Base-by-base conservation (phyloP, 2,797 vertebrate genomes). In the Hypotaenidia okinawae region DNA sequence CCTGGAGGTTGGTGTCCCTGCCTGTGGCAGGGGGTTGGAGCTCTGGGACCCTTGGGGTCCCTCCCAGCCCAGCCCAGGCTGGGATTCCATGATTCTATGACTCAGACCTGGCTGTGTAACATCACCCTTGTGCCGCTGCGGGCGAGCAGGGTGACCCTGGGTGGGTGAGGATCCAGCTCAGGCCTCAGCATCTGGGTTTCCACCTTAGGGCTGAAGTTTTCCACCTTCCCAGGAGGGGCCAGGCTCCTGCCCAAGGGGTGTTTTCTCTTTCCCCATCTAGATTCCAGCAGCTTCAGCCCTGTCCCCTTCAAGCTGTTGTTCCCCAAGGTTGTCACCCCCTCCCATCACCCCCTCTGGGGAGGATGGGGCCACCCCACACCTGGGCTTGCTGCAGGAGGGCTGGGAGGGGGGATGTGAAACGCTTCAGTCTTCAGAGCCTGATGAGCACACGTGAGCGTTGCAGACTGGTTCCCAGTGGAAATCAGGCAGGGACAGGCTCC, bases 381-480 rank as follows among this genome's bases (percentile, higher is more conserved):
- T 19, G 45, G 64, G 6, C 41, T 67, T n/a, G 27, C 57, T n/a
- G 41, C 1, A 1, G 21, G 6, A 19, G 47, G 76, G 61, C 33
- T 21, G 64, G 28, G 23, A 25, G 27, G 14, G 0, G 27, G 27
- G 45, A n/a, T 25, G 43, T 8, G 16, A 7, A 45, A 45, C 1
- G 2, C 75, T 74, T 74, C 9, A 0, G 3, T 39, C 30, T 73
- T 59, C 9, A 2, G 39, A 79, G 82, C 75, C 22, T 18, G 51
- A 62, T 73, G 63, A 22, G 73, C 69, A 45, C 58, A 15, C 0
- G 4, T 16, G 58, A 82, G 74, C 69, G 62, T 55, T 22, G 15
- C 88, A 79, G 67, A 51, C 22, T 4, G 4, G n/a, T 51, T 95
- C 92, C 92, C 88, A 18, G 74, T 52, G 84, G 95, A 76, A 93